Evolutionary conservation across 2,113 vertebrate genomes (phyloP).

Genomic region (Panthera tigris): DNA sequence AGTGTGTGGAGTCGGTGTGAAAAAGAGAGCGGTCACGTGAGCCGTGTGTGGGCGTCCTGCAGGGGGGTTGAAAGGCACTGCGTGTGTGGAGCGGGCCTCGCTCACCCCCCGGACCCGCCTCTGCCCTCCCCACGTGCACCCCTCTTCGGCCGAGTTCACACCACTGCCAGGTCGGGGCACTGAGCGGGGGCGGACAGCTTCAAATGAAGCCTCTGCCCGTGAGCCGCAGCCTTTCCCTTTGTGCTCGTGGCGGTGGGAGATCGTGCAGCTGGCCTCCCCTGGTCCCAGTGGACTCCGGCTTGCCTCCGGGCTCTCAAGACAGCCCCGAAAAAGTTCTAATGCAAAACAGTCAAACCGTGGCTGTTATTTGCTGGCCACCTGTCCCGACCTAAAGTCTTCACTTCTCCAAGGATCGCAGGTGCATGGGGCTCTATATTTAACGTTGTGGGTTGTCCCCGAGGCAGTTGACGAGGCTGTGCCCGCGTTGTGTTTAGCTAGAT

Average conservation of each 20-base stretch:
- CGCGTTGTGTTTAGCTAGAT: background rate
- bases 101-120: background rate
- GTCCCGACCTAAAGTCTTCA: constrained; percentile 47
- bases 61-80: background rate
- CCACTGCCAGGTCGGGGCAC: background rate
- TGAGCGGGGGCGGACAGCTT: background rate
- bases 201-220: background rate
- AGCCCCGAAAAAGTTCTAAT: constrained; percentile 35
- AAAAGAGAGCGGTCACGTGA: background rate
- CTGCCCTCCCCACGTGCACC: background rate
- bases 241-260: background rate
- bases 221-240: background rate
- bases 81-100: background rate
- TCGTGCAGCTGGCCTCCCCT: background rate
- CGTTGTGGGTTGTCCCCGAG: background rate
- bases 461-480: background rate
- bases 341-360: constrained; percentile 24
- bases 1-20: background rate
- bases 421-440: background rate
- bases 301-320: background rate
- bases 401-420: constrained; percentile 66
- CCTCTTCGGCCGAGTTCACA: background rate
- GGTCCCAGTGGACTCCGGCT: background rate
- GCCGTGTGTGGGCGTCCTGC: too few relatives aligned
- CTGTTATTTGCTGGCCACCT: constrained; percentile 57